These are phyloP conservation scores for Neotoma lepida DNA, from an alignment of 2,113 vertebrate genomes.

Conservation along the genomic window DNA sequence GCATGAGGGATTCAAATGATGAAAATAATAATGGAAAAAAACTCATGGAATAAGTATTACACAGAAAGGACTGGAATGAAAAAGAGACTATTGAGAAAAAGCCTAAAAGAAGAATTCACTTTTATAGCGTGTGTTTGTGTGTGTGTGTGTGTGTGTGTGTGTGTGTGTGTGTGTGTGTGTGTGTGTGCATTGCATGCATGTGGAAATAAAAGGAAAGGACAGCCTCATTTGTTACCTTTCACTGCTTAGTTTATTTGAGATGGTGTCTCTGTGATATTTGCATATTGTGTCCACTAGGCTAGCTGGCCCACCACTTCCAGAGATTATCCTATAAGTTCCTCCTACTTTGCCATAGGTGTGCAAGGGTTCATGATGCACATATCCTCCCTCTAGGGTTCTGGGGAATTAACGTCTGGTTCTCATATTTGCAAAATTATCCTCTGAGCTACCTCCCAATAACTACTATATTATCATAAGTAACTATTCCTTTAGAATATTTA, in stretches of 20 bases:
- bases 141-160: neutral
- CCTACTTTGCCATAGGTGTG: neutral
- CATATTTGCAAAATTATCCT: too few species aligned
- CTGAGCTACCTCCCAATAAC: fast-evolving
- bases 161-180: neutral
- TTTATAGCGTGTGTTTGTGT: neutral
- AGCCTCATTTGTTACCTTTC: too few species aligned
- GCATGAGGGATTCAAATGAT: neutral
- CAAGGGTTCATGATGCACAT: neutral
- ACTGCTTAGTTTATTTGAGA: neutral
- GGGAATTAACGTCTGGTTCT: neutral
- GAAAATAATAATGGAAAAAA: neutral
- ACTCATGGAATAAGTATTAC: neutral
- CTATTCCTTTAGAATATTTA: neutral
- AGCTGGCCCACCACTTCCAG: neutral
- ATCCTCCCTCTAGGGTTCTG: neutral
- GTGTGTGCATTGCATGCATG: neutral
- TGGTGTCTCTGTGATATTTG: too few species aligned
- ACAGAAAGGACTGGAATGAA: neutral
- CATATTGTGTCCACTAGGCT: neutral
- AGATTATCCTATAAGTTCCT: too few species aligned
- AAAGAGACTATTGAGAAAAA: neutral
- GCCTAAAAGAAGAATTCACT: neutral
- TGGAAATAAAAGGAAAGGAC: neutral
- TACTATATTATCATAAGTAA: neutral